Percentiles rank a stretch among this genome's conserved stretches.
These are phyloP conservation scores for Oplegnathus fasciatus DNA, from an alignment of 2,113 vertebrate species.

Conservation along the genomic window DNA sequence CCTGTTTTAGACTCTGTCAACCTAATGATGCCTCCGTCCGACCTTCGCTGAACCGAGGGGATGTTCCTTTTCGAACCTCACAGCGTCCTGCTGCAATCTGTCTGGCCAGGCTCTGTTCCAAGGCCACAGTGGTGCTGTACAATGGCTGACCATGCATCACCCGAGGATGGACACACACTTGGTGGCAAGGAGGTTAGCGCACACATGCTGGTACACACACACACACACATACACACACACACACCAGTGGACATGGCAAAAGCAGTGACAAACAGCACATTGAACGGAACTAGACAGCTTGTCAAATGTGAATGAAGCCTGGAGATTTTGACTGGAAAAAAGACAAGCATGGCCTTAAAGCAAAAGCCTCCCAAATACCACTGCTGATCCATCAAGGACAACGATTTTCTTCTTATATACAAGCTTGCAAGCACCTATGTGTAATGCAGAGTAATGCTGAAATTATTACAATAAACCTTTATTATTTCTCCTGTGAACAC, in stretches of 20 bases:
- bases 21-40: constrained; percentile 71
- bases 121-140: constrained; percentile 60
- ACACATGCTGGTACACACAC: constrained; percentile 10
- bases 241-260: constrained; percentile 2
- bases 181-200: constrained; percentile 23
- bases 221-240: constrained; percentile 4
- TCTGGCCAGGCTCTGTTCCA: constrained; percentile 64
- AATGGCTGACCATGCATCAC: constrained; percentile 63
- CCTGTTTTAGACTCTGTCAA: constrained; percentile 73
- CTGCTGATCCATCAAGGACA: constrained; percentile 11
- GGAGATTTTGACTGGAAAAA: constrained; percentile 29
- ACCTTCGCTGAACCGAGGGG: constrained; percentile 75
- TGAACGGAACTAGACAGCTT: constrained; percentile 32
- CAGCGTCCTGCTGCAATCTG: constrained; percentile 65
- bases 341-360: constrained; percentile 13
- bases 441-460: not conserved
- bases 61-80: constrained; percentile 59
- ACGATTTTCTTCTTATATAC: not conserved
- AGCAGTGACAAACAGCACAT: constrained; percentile 39
- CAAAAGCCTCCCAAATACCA: constrained; percentile 10
- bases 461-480: not conserved
- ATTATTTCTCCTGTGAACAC: not conserved
- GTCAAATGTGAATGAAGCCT: constrained; percentile 44
- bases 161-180: constrained; percentile 34
- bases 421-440: not conserved